Base-by-base conservation (phyloP, 2,797 vertebrate species). In the Danio choprae region DNA sequence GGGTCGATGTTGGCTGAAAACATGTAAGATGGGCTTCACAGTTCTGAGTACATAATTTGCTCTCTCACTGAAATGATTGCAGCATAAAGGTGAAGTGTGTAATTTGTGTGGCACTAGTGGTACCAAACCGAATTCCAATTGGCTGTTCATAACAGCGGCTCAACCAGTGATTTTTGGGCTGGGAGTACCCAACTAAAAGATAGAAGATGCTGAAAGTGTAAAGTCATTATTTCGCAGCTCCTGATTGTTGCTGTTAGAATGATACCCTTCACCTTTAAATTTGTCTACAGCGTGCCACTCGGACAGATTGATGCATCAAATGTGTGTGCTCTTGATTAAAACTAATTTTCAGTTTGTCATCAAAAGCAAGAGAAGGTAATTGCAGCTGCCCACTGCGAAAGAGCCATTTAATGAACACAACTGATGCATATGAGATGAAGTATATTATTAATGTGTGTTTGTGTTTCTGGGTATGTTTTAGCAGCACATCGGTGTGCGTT, bases 271-370 rank as follows among this genome's bases (percentile, higher is more conserved):
- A 76, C 12, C 48, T 43, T 67, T 36, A 56, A 55, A 84, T 59
- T 68, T 53, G 74, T 73, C 60, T 69, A 22, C 81, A 58, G 64
- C 81, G 78, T 76, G 58, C 58, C 72, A 73, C 48, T 75, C 81
- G 80, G 18, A 65, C 58, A 71, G 59, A 83, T 78, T 58, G 72
- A 6, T 59, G 58, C 20, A 59, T 60, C 38, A 72, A 56, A 72
- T 58, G 3, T 60, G 13, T 18, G 8, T 41, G 13, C 36, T 40
- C n/a, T 36, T 29, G 22, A 71, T 80, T 74, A 63, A 58, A 81
- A 78, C 41, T 38, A 29, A 51, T 71, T 58, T 65, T 55, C 0
- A 5, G 50, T 29, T 13, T 36, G 38, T 71, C 15, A 76, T 56
- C 65, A 62, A 79, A 55, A 72, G 6, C 43, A 15, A 22, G 29